Base-by-base conservation (phyloP, 2,797 vertebrate species). In the Acomys russatus region DNA sequence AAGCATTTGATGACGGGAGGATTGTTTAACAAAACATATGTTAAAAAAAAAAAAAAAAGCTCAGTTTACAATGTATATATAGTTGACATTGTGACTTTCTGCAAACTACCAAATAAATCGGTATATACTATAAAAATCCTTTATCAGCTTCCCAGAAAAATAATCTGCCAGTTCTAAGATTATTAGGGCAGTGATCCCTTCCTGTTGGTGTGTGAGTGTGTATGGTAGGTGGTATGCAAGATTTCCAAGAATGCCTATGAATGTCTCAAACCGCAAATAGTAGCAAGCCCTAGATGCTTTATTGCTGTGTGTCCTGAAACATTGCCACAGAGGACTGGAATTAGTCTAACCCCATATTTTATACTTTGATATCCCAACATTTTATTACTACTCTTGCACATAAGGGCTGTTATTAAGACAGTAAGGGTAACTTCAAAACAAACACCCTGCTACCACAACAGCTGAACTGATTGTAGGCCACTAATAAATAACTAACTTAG, bases 21-120 rank as follows among this genome's bases (percentile, higher is more conserved):
- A 56, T 92, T 93, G 59, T 93, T 85, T 73, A 64, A 96, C 12
- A 88, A 82, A 91, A 92, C 44, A 44, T 44, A 44, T 44, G 44
- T 59, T 17, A 59, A 59, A 59, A 85, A 95, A 93, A 9, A n/a
- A 44, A 44, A 44, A 44, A 44, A 44, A 3, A 44, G 44, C 4
- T 44, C 44, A 44, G 44, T 44, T 44, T 44, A 44, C 44, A 44
- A 44, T 44, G 44, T 44, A 44, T 44, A 44, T 44, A 44, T 44
- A 44, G 44, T 44, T 44, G 44, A 44, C 44, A 44, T 44, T 44
- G 44, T 44, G 44, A 44, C 44, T 44, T 44, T 3, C 44, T 44
- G 44, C 44, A 44, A 44, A 44, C 44, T 44, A 44, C 44, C 44
- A 44, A 44, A 44, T 44, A 44, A 44, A 44, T 44, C 44, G 44